phyloP scores from a whole-genome alignment of 2,797 vertebrate genomes.

The Ctenopoma multispine region DNA sequence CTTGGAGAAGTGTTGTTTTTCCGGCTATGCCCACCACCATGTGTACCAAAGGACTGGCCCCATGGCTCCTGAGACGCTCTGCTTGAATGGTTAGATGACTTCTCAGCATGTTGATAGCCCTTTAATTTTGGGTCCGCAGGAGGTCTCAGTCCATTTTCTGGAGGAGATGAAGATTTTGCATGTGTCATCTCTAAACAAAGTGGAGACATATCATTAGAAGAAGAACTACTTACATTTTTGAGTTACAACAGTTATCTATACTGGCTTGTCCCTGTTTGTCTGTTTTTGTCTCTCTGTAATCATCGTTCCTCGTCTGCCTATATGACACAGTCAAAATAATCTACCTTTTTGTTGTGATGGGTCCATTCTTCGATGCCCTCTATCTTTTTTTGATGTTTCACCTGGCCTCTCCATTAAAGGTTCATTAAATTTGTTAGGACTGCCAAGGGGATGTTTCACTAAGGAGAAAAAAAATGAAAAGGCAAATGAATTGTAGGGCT shows the following conservation, averaged over 20 bases:
- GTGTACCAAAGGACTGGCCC: constrained; percentile 52
- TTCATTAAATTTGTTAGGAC: constrained; percentile 88
- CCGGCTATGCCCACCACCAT: constrained; percentile 55
- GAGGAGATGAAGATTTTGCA: constrained; percentile 74
- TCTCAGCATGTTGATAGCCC: constrained; percentile 81
- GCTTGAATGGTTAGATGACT: constrained; percentile 68
- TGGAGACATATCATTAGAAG: constrained; percentile 24
- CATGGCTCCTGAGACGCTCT: constrained; percentile 78
- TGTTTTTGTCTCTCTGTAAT: not conserved
- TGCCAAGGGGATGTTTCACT: constrained; percentile 87
- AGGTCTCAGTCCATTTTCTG: constrained; percentile 82
- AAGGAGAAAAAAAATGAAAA: constrained; percentile 36
- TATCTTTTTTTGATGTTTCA: constrained; percentile 89
- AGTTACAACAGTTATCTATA: not conserved
- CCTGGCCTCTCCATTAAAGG: constrained; percentile 89
- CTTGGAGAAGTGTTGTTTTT: constrained; percentile 71
- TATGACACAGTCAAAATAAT: not conserved
- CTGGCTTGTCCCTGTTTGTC: not conserved
- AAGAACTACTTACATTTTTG: not conserved
- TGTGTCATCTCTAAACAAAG: constrained; percentile 72
- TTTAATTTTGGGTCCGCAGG: constrained; percentile 81
- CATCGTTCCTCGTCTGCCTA: not conserved
- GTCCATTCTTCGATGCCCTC: constrained; percentile 86
- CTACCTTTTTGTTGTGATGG: constrained; percentile 83
- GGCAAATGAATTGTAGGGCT: constrained; percentile 9